Percentiles rank a stretch among this genome's conserved stretches.
phyloP scores from a whole-genome alignment of 1,140 invertebrate species.

The Zaprionus tsacasi region DNA sequence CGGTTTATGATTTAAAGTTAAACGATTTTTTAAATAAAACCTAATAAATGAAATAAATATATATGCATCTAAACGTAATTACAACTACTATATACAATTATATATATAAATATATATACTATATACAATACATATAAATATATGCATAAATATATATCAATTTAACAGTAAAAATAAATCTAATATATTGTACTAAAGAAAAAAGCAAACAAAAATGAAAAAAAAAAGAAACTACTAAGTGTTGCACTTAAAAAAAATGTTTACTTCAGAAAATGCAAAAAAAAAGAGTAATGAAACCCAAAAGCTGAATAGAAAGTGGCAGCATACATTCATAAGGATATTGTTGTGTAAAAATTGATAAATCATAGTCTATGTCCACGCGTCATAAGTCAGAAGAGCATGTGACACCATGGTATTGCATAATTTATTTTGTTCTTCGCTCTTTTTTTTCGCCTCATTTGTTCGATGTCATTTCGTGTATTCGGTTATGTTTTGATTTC shows the following conservation, averaged over 20 bases:
- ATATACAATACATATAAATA: constrained; percentile 75
- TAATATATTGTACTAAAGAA: constrained; percentile 78
- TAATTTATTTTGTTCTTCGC: constrained; percentile 44
- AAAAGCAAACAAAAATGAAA: constrained; percentile 37
- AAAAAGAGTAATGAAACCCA: constrained; percentile 8
- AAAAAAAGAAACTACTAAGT: constrained; percentile 57
- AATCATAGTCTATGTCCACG: constrained; percentile 25
- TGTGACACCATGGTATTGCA: constrained; percentile 13
- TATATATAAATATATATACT: constrained; percentile 71
- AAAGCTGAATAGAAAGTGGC: constrained; percentile 27
- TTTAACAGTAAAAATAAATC: constrained; percentile 81
- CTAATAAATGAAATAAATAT: constrained; percentile 66
- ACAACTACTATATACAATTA: constrained; percentile 78
- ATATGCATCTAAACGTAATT: constrained; percentile 73
- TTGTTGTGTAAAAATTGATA: constrained; percentile 16
- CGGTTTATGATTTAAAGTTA: constrained; percentile 73
- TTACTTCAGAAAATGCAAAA: constrained; percentile 35
- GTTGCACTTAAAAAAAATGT: constrained; percentile 65
- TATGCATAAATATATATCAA: constrained; percentile 76
- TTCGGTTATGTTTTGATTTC: constrained; percentile 57
- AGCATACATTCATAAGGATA: constrained; percentile 44
- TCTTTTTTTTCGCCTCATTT: constrained; percentile 39
- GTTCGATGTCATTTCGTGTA: constrained; percentile 75
- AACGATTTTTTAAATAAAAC: constrained; percentile 59
- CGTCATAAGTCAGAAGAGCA: constrained; percentile 9